Evolutionary conservation across 2,888 invertebrate genomes (phyloP), one percentile per base, ranked within the genome.

Genomic region (Rhimphoctona megacephalus): DNA sequence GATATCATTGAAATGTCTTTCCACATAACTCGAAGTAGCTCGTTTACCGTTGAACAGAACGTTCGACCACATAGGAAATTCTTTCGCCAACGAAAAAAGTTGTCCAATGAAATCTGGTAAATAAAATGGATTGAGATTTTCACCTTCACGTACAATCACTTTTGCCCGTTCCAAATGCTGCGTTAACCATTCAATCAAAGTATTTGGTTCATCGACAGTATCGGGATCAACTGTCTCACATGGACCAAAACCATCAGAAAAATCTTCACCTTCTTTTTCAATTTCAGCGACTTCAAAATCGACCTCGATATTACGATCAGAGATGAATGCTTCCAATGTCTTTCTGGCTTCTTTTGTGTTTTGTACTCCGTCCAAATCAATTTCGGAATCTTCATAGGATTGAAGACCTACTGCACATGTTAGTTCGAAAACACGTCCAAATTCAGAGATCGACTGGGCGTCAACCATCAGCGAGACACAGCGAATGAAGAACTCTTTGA

Each of bases 401-500:
- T 80, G 70, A 17, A 67, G 9, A 8, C 36, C 80, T 8, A 80
- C 70, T 11, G 25, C 52, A 36, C 70, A 70, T 1, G 54, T 54
- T 3, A 70, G 43, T 19, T 0, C 2, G 19, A 70, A 80, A 8
- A 54, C 57, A 6, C 70, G 11, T 6, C 19, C 33, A 39, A 80
- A 70, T 39, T 69, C 39, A 7, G 70, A 0, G 33, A 64, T 33
- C 19, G 64, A 22, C 52, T 33, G 25, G 39, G 33, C 46, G 5
- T 80, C 80, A 5, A 70, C 39, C 69, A 80, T 52, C 17, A 83
- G 30, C 6, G 81, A 82, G 43, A 85, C 25, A 39, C 79, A 83
- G 19, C 85, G 73, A n/a, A 85, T 54, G 49, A 73, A 87, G 52
- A 87, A 87, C 14, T 86, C 85, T 66, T 81, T 87, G 17, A 86